A percentile compares a stretch with the other conserved stretches of the same genome.
Evolutionary conservation across 2,113 vertebrate genomes (phyloP).

Genomic region (Hucho hucho): DNA sequence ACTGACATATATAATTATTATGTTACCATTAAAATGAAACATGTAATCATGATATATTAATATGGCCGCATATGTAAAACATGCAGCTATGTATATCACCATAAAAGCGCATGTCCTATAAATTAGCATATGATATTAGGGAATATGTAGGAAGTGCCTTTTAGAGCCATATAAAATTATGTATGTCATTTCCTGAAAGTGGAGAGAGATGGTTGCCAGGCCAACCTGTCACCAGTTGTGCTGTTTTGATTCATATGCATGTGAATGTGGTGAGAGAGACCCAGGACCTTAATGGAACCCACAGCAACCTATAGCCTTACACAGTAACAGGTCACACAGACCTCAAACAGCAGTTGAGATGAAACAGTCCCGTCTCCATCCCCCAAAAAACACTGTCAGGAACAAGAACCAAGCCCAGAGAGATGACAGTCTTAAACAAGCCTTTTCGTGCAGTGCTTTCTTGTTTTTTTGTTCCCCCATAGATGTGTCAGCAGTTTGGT

Average conservation of each 20-base stretch:
- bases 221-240: slow-evolving; percentile 34
- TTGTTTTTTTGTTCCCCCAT: slow-evolving; percentile 25
- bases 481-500: slow-evolving; percentile 41
- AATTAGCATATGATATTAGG: slow-evolving; percentile 62
- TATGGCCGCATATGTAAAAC: slow-evolving; percentile 62
- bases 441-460: slow-evolving; percentile 26
- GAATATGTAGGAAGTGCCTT: slow-evolving; percentile 76
- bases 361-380: slow-evolving; percentile 30
- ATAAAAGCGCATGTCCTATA: slow-evolving; percentile 71
- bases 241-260: slow-evolving; percentile 53
- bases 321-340: slow-evolving; percentile 22
- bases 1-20: slow-evolving; percentile 73
- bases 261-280: slow-evolving; percentile 67
- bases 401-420: slow-evolving; percentile 5
- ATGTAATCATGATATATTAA: slow-evolving; percentile 60
- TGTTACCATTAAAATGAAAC: slow-evolving; percentile 53
- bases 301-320: slow-evolving; percentile 49
- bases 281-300: slow-evolving; percentile 66
- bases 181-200: slow-evolving; percentile 15
- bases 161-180: slow-evolving; percentile 17
- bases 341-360: slow-evolving; percentile 16
- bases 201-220: slow-evolving; percentile 33
- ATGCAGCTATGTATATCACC: slow-evolving; percentile 61
- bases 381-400: background rate
- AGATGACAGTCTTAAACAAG: background rate